Evolutionary conservation across 2,113 vertebrate species (phyloP), one percentile per base, ranked within the genome.

Genomic region (Pelodiscus sinensis): DNA sequence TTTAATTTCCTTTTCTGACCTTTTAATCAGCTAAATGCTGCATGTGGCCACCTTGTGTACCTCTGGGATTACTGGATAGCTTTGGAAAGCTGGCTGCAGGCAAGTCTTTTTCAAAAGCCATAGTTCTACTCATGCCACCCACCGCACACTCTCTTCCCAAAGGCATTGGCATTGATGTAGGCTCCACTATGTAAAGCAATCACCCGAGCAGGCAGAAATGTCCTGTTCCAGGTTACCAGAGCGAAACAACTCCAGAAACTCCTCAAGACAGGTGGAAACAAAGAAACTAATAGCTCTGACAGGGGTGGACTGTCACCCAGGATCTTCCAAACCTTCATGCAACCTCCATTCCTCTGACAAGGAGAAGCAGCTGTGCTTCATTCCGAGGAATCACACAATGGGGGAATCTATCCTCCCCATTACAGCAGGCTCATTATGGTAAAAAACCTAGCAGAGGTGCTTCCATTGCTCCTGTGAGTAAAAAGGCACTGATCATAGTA

Each of bases 381-480:
- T 58, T 5, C 1, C 0, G 9, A 18, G 55, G 55, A 77, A 51
- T 31, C 0, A 0, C 25, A 0, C 29, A 0, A 0, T 2, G 16
- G 2, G 68, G 79, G 10, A 85, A 50, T 27, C 77, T 56, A 56
- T 31, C 38, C 81, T 12, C 38, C 56, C 60, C 8, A 0, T 82
- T 54, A 35, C 22, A 35, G 27, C 84, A 25, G 57, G 38, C n/a
- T 65, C 82, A 35, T 71, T 35, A 51, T 2, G 62, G 62, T 75
- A 54, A 9, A 1, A 1, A 2, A 22, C 55, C 5, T 6, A 56
- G 27, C 21, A 71, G 84, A 1, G 6, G 2, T 31, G 62, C 2
- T 62, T 52, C 57, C 3, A 0, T 77, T 77, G 38, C 73, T 44
- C 73, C 73, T 14, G 25, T 0, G 71, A 77, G 88, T 82, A 73